Conservation (phyloP, 35 echinoderm and acorn worm species). For the Hemicentrotus pulcherrimus region DNA sequence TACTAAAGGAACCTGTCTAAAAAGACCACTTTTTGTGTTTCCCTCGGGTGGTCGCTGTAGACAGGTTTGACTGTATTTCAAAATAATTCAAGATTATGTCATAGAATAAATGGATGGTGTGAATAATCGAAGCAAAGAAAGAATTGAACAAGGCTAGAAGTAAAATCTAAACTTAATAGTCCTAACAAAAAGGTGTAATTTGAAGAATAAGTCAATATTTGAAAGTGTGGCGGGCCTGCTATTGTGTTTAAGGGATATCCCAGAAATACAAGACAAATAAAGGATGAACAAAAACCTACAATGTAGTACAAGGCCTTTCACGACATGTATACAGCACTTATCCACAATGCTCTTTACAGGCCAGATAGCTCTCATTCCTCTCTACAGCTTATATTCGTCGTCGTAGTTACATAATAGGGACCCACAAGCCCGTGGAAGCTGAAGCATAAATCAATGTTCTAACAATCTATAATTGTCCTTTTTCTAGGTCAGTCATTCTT, state of each 20-base stretch:
- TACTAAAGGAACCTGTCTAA: too few relatives aligned
- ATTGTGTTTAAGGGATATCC: not conserved
- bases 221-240: not conserved
- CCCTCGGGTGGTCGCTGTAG: too few relatives aligned
- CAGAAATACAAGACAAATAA: not conserved
- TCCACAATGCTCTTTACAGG: not conserved
- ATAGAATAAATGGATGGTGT: too few relatives aligned
- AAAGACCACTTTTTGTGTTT: too few relatives aligned
- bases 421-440: not conserved
- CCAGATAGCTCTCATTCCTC: not conserved
- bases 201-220: conserved; percentile 20
- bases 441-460: not conserved
- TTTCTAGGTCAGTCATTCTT: not conserved
- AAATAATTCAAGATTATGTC: too few relatives aligned
- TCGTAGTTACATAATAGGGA: not conserved
- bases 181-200: not conserved
- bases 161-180: not conserved
- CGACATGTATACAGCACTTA: not conserved
- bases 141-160: not conserved
- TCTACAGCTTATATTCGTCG: not conserved
- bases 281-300: not conserved
- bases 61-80: too few relatives aligned
- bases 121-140: not conserved
- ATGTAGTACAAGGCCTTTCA: not conserved
- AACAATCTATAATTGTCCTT: not conserved